Evolutionary conservation across 2,113 vertebrate species (phyloP).

Genomic region (Oxyura jamaicensis): DNA sequence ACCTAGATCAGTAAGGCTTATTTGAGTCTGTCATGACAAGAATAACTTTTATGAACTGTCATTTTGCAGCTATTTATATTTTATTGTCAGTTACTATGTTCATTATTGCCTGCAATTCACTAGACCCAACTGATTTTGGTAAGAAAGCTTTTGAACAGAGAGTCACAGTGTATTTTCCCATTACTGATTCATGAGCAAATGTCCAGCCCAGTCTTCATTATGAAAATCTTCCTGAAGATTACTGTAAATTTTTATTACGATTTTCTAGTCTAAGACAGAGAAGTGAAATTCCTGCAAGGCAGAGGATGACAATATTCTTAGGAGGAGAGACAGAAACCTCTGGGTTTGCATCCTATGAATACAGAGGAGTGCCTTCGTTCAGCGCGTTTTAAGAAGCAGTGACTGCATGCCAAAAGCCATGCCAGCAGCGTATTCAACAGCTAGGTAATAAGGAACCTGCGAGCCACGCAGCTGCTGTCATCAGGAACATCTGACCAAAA

Average conservation of each 20-base stretch:
- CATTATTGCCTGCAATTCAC: not conserved
- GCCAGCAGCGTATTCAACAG: not conserved
- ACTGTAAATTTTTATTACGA: not conserved
- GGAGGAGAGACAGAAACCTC: not conserved
- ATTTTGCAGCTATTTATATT: constrained; percentile 52
- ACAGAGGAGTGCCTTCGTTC: not conserved
- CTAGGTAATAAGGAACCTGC: not conserved
- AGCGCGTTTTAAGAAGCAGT: not conserved
- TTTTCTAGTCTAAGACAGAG: not conserved
- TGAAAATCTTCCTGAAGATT: not conserved
- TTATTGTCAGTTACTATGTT: constrained; percentile 6
- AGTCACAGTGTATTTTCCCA: not conserved
- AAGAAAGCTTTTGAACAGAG: not conserved
- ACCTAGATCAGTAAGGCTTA: not conserved
- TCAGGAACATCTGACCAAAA: not conserved
- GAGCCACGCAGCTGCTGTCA: not conserved
- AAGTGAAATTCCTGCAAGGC: not conserved
- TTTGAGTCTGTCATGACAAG: not conserved
- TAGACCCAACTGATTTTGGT: not conserved
- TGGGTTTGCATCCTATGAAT: not conserved
- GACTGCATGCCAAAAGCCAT: not conserved
- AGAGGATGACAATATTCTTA: not conserved
- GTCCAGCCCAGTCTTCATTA: not conserved
- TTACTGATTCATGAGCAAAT: not conserved
- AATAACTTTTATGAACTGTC: constrained; percentile 5